phyloP scores from a whole-genome alignment of 2,797 vertebrate genomes.

The Varecia variegata region DNA sequence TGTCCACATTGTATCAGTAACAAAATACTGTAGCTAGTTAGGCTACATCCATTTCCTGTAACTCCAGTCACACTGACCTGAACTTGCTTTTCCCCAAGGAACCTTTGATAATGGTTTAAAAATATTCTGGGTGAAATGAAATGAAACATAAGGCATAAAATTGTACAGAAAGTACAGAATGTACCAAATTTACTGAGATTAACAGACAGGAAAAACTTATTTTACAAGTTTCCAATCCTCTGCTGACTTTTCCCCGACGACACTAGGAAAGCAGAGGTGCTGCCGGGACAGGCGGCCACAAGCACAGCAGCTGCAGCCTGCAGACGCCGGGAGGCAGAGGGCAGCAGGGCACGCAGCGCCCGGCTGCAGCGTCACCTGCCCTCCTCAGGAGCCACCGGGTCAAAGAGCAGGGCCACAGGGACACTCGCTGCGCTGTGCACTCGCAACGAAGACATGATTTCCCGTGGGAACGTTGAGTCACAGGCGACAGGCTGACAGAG shows the following conservation, averaged over 20 bases:
- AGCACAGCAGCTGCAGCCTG: neutral
- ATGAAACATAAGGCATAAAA: neutral
- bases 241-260: neutral
- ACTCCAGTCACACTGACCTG: neutral
- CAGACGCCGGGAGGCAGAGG: neutral
- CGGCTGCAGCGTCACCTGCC: neutral
- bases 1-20: neutral
- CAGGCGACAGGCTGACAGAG: too few species aligned
- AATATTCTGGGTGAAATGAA: neutral
- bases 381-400: accelerated
- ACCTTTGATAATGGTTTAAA: neutral
- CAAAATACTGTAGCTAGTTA: neutral
- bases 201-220: neutral
- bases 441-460: neutral
- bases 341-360: too few species aligned
- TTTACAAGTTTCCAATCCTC: neutral
- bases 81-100: neutral
- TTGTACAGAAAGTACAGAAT: neutral
- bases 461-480: neutral
- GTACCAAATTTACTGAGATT: neutral
- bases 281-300: neutral
- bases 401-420: neutral
- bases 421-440: too few species aligned
- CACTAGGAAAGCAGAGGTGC: neutral
- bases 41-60: neutral